These are phyloP conservation scores for Drosophila neonasuta DNA, from an alignment of 2,888 invertebrate species.

Conservation along the genomic window DNA sequence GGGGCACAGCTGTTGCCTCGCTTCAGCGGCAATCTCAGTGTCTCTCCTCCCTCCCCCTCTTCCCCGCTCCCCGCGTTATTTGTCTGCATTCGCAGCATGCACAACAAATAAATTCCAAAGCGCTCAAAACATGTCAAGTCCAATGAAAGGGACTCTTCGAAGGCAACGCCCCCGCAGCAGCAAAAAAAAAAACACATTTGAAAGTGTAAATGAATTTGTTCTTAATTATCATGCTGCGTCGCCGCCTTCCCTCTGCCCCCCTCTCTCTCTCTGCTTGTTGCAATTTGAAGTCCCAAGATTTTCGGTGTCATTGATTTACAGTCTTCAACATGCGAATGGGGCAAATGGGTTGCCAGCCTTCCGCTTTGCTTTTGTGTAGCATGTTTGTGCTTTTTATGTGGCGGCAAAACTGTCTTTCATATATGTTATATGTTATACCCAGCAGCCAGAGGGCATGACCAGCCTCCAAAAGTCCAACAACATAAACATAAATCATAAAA, in stretches of 20 bases:
- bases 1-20: constrained; percentile 67
- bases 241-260: constrained; percentile 14
- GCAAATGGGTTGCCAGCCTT: constrained; percentile 41
- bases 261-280: constrained; percentile 36
- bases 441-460: constrained; percentile 19
- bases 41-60: constrained; percentile 1
- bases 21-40: constrained; percentile 65
- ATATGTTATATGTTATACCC: constrained; percentile 10
- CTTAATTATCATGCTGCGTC: constrained; percentile 70
- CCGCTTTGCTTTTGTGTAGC: constrained; percentile 34
- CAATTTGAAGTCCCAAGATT: constrained; percentile 57
- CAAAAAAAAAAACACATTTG: constrained; percentile 37
- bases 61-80: constrained; percentile 39
- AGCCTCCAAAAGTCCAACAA: not conserved
- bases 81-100: constrained; percentile 56
- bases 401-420: constrained; percentile 53
- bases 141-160: constrained; percentile 55
- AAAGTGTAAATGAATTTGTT: constrained; percentile 79
- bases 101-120: constrained; percentile 68
- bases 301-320: constrained; percentile 67
- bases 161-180: constrained; percentile 9
- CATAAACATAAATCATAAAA: not conserved
- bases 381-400: constrained; percentile 66
- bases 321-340: constrained; percentile 48
- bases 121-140: constrained; percentile 71